phyloP scores from a whole-genome alignment of 2,113 vertebrate species.

The Poicephalus meyeri region DNA sequence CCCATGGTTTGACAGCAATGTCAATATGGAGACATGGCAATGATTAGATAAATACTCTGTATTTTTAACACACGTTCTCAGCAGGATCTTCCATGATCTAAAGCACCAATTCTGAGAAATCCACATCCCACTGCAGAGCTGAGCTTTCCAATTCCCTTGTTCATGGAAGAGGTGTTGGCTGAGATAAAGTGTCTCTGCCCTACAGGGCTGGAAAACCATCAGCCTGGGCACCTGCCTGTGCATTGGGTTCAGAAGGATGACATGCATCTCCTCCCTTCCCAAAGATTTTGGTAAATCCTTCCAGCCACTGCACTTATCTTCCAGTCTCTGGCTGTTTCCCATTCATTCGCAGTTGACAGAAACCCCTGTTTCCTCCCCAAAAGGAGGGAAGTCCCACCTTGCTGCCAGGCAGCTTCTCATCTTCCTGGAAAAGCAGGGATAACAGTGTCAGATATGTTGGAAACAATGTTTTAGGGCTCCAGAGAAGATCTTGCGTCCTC shows the following conservation, averaged over 20 bases:
- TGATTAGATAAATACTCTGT: neutral
- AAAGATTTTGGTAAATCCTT: neutral
- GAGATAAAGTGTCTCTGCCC: neutral
- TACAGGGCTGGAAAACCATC: neutral
- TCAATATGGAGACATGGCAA: neutral
- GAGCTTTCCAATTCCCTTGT: neutral
- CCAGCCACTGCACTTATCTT: neutral
- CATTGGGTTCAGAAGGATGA: neutral
- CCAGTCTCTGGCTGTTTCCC: neutral
- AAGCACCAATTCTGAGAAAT: neutral
- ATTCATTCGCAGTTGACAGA: neutral
- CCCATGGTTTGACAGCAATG: neutral
- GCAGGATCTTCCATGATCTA: neutral
- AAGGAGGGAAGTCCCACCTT: neutral
- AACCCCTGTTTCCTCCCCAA: neutral
- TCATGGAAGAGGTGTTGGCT: neutral
- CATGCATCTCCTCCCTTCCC: fast-evolving
- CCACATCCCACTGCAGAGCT: neutral
- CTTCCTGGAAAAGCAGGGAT: neutral
- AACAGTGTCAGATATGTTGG: neutral
- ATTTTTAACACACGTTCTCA: neutral
- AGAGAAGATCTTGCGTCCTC: neutral
- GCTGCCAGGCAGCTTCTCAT: neutral
- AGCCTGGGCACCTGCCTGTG: neutral
- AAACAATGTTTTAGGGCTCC: neutral